Evolutionary conservation across 2,113 vertebrate species (phyloP).

Genomic region (Microcebus ravelobensis): DNA sequence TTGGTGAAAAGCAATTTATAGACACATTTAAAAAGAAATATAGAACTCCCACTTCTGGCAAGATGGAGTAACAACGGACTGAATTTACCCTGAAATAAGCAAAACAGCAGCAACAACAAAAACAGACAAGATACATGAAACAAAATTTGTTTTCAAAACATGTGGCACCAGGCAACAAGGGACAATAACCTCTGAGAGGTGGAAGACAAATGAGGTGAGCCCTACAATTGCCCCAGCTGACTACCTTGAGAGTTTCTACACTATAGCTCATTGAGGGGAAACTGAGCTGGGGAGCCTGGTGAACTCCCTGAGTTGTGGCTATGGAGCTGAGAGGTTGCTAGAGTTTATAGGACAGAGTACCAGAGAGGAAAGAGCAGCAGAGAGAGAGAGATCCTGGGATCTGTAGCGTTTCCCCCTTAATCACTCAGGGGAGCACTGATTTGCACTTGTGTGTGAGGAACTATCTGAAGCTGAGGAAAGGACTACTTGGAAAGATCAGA

Average conservation of each 20-base stretch:
- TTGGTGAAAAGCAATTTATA: background rate
- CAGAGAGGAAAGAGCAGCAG: background rate
- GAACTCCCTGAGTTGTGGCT: background rate
- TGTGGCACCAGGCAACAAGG: background rate
- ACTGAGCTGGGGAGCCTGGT: background rate
- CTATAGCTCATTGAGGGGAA: background rate
- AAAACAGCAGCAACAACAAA: background rate
- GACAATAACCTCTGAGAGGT: background rate
- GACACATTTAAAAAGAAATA: constrained; percentile 7
- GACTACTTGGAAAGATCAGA: background rate
- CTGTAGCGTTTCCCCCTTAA: background rate
- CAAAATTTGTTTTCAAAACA: background rate
- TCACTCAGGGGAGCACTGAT: background rate
- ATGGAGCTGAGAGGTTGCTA: background rate
- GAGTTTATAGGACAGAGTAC: background rate
- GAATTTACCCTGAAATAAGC: background rate
- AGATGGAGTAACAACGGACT: background rate
- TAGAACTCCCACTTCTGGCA: background rate
- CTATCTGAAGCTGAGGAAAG: background rate
- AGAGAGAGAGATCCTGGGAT: background rate
- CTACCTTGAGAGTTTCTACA: background rate
- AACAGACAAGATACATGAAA: background rate
- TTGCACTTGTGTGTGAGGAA: background rate
- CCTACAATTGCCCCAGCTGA: background rate
- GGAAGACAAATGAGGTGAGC: background rate